Base-by-base conservation (phyloP, 2,113 vertebrate genomes). In the Pantherophis guttatus region DNA sequence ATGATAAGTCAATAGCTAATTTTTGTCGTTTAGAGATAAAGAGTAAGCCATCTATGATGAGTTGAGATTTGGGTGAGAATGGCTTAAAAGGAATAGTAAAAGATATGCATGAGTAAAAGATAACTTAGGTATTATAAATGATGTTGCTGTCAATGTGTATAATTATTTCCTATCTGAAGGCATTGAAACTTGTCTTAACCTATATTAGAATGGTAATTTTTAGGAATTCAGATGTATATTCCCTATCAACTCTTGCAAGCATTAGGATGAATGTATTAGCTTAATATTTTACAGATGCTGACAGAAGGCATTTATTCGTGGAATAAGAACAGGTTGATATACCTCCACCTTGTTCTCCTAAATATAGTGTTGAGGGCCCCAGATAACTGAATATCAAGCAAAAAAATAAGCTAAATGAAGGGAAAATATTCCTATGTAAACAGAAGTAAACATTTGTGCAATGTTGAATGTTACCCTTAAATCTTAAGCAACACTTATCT, bases 1-100 rank as follows among this genome's bases (percentile, higher is more conserved):
- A 89, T 15, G 93, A 26, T 39, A 91, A 93, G 50, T 85, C 87
- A 65, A 29, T 87, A 88, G 1, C 3, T 65, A 65, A 29, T 65
- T 65, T 58, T 21, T 58, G 23, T 91, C 94, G 91, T 92, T 95
- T 95, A 94, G 55, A 50, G 44, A 33, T 24, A 65, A 62, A 90
- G 87, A 59, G 59, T 94, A 91, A 19, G 86, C 91, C 48, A 90
- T 58, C 33, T 53, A n/a, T 62, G 58, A 9, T 53, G 86, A 53
- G 86, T 52, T 19, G 48, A 29, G 86, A 50, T 26, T 65, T 65
- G 24, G 11, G 86, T 15, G 52, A n/a, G 52, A 57, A 2, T 89
- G 17, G 52, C 48, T 26, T 2, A 88, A 89, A 89, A 58, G 54
- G 54, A 33, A 39, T 23, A 57, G 21, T 88, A 89, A 89, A 89